Evolutionary conservation across 2,797 vertebrate species (phyloP), one percentile per base, ranked within the genome.

Genomic region (Hapalemur alaotrensis): DNA sequence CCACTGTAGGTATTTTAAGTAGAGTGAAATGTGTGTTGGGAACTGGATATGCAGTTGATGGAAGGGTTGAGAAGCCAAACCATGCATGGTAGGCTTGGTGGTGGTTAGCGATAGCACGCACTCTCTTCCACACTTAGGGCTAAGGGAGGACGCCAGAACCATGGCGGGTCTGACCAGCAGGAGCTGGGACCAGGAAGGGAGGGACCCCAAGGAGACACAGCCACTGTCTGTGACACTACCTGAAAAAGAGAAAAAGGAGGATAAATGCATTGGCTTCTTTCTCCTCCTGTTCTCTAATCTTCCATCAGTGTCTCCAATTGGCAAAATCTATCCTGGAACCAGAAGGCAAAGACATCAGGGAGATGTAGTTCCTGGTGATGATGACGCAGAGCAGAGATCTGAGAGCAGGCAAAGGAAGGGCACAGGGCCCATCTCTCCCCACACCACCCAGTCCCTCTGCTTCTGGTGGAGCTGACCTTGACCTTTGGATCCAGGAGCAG

Each of bases 11-110:
- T 28, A 41, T 59, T 87, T 93, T 25, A 48, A 63, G n/a, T 8
- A 23, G 46, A 67, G 46, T 65, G 78, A 85, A 41, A 3, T 59
- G 12, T 72, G 48, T 38, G 2, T 8, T 15, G 12, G n/a, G 32
- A 48, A 38, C 32, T 69, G 32, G 38, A 57, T 54, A 25, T 20
- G 9, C 28, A 35, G 54, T 8, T 54, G 32, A 23, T 46, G 22
- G 43, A 63, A 38, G 50, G 14, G 30, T 22, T 46, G 20, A 79
- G 63, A 57, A 13, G 63, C 22, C 50, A 22, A 20, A 50, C 17
- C 1, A 7, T 5, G 28, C 6, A 25, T 30, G 14, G 5, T 3
- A 52, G 67, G 9, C n/a, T 22, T 3, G 13, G 10, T 4, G 1
- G n/a, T 5, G 2, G 43, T 75, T 28, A 28, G 14, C 23, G 25